Evolutionary conservation across 2,113 vertebrate species (phyloP), one percentile per base, ranked within the genome.

Genomic region (Hylia prasina): DNA sequence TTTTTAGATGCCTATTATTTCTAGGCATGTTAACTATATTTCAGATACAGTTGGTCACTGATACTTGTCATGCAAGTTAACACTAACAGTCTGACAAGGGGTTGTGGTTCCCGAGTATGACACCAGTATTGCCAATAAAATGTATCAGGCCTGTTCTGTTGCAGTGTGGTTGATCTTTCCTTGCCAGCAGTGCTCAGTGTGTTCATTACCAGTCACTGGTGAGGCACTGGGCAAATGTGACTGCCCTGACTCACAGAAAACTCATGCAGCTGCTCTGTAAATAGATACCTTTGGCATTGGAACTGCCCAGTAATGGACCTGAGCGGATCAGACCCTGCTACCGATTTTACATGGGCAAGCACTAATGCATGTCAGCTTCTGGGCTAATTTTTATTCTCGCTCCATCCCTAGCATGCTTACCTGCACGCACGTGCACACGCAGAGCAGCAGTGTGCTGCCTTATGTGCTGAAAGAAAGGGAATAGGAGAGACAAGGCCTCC

Each of bases 1-100:
- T 70, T 92, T 96, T 96, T 48, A 89, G 97, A 92, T 94, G 97
- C 97, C 95, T 93, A 97, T 98, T 98, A 98, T 96, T 97, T 92
- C 88, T 93, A 94, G 96, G 97, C 86, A 97, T 92, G 93, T 75
- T 18, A 96, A 96, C 97, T 94, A 92, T 98, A 98, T 98, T 98
- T 98, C 98, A 97, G 33, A 73, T 97, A 85, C 84, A 96, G 94
- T 65, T 92, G 92, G 95, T 96, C 92, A 78, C 68, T 90, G 95
- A 95, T 95, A 91, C 93, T 97, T 98, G 96, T 97, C 97, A 95
- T 94, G 95, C 95, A 97, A 96, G 92, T 96, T 95, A 97, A 94
- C 88, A 87, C 92, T 96, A 97, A 89, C 51, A 87, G 76, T 65
- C 96, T 92, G 91, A 93, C 93, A 92, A 93, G 95, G 90, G 75